Conservation (phyloP, 2,888 invertebrate genomes). For the Theretra japonica region DNA sequence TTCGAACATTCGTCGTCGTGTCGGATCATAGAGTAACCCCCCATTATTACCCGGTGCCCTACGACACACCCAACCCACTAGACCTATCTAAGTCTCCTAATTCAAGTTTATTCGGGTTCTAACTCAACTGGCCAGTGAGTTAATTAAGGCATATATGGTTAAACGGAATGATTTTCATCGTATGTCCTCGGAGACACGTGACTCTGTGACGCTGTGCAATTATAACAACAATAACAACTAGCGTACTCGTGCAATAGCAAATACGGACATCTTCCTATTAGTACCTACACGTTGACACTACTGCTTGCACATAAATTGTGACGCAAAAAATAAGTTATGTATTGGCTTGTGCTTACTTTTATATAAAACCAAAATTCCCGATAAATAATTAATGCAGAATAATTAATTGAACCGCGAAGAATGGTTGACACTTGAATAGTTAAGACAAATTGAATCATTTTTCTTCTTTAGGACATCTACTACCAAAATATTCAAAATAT, state of each 20-base stretch:
- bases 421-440: too few species aligned
- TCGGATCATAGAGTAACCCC: too few species aligned
- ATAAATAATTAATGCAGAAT: too few species aligned
- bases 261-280: constrained; percentile 22
- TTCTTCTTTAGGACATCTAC: too few species aligned
- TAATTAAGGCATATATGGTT: neutral
- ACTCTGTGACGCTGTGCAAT: constrained; percentile 53
- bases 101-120: neutral
- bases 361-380: too few species aligned
- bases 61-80: too few species aligned
- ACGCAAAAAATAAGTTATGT: neutral
- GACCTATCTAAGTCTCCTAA: too few species aligned
- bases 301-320: neutral
- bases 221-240: constrained; percentile 58
- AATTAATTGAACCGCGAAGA: too few species aligned
- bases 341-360: neutral
- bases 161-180: constrained; percentile 10
- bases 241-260: constrained; percentile 28
- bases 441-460: too few species aligned
- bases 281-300: constrained; percentile 19
- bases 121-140: neutral
- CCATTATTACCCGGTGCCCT: too few species aligned
- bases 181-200: constrained; percentile 62
- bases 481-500: too few species aligned
- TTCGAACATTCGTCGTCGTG: too few species aligned